These are phyloP conservation scores for Ridgeia piscesae DNA, from an alignment of 1,140 invertebrate genomes.

Conservation along the genomic window DNA sequence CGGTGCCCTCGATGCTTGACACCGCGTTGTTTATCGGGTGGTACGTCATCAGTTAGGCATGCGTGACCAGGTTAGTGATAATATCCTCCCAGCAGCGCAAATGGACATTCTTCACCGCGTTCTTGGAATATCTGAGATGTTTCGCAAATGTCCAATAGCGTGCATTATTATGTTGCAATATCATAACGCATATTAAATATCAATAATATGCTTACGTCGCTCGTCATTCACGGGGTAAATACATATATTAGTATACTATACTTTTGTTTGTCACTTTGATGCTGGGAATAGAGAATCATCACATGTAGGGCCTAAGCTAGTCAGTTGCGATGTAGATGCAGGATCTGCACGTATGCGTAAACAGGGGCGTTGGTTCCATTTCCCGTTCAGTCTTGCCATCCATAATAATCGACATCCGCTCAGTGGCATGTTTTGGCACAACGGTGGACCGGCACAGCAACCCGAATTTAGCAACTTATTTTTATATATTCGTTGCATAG, in stretches of 20 bases:
- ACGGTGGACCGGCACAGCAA: too few relatives aligned
- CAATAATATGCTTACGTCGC: background rate
- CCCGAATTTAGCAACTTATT: background rate
- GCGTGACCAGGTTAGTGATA: background rate
- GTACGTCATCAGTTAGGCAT: background rate
- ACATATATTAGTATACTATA: background rate
- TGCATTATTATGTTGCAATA: background rate
- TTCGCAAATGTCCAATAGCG: background rate
- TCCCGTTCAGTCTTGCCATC: background rate
- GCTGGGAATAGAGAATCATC: background rate
- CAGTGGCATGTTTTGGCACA: too few relatives aligned
- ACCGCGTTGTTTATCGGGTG: background rate
- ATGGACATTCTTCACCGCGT: background rate
- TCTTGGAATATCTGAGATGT: background rate
- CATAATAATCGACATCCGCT: background rate
- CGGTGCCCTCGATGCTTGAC: background rate
- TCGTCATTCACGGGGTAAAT: background rate
- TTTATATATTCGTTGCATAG: background rate
- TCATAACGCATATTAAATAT: background rate
- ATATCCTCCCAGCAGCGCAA: background rate
- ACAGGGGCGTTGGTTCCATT: background rate
- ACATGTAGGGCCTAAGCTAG: background rate
- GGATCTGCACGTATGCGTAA: background rate
- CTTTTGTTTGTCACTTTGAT: background rate
- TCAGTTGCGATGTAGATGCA: background rate